These are phyloP conservation scores for Hydrozoanthus gracilis DNA, from an alignment of 92 coral and sea anemone species.

Conservation along the genomic window DNA sequence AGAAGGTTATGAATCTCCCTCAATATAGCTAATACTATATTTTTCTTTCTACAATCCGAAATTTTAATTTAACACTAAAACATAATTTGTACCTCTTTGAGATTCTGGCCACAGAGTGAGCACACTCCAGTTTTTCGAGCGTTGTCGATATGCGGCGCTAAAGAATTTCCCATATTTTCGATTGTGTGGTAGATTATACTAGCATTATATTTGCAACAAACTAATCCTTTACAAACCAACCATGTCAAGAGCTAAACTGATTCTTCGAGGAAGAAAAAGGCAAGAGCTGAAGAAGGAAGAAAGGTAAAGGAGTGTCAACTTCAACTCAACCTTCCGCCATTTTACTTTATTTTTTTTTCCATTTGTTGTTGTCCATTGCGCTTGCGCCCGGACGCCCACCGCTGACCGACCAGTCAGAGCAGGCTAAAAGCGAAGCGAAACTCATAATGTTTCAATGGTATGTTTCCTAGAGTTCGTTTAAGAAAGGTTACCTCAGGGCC, in stretches of 20 bases:
- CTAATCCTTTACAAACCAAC: not conserved
- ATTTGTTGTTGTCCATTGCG: not conserved
- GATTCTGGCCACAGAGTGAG: conserved; percentile 72
- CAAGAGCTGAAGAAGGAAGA: not conserved
- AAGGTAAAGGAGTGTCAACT: not conserved
- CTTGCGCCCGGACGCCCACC: not conserved
- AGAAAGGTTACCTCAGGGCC: too few species aligned
- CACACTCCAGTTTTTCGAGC: conserved; percentile 97
- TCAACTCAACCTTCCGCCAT: conserved; percentile 16
- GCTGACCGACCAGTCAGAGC: not conserved
- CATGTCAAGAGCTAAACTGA: too few species aligned
- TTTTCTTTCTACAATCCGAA: not conserved
- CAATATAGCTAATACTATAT: not conserved
- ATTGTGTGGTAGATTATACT: not conserved
- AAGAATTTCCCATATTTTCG: conserved; percentile 73
- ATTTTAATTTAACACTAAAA: not conserved
- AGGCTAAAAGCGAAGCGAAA: not conserved
- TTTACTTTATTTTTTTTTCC: not conserved
- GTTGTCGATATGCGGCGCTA: conserved; percentile 88
- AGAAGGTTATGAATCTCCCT: too few species aligned
- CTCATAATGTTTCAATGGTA: not conserved
- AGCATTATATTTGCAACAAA: not conserved
- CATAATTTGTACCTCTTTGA: conserved; percentile 69
- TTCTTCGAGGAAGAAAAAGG: not conserved
- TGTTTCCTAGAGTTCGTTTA: too few species aligned